phyloP scores from a whole-genome alignment of 2,888 invertebrate genomes.

The Brachypalpus laphriformis region DNA sequence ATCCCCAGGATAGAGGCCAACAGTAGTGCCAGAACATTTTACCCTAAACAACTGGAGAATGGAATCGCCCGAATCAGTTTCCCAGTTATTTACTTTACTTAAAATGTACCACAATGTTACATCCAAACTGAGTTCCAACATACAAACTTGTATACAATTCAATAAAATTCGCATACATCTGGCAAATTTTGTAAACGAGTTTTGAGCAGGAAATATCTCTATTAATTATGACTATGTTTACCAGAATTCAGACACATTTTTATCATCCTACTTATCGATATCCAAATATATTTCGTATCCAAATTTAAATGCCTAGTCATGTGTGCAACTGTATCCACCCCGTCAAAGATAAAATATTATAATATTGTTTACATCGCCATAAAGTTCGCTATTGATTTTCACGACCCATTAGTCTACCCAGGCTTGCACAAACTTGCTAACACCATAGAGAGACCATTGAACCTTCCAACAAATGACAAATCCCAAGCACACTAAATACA shows the following conservation, averaged over 20 bases:
- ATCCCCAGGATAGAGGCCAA: too few relatives aligned
- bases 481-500: too few relatives aligned
- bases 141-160: too few relatives aligned
- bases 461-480: background rate
- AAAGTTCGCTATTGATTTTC: background rate
- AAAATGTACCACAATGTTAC: too few relatives aligned
- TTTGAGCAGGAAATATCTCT: background rate
- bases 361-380: background rate
- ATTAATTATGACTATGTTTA: background rate
- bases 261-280: background rate
- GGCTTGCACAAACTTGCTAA: too few relatives aligned
- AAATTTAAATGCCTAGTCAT: background rate
- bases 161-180: too few relatives aligned
- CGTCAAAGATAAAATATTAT: background rate
- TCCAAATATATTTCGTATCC: background rate
- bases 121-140: too few relatives aligned
- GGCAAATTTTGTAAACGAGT: too few relatives aligned
- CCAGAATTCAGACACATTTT: background rate
- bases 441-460: conserved; percentile 11
- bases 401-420: background rate
- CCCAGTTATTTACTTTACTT: too few relatives aligned
- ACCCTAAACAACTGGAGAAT: too few relatives aligned
- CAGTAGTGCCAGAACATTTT: too few relatives aligned
- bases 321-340: background rate
- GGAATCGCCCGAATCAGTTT: too few relatives aligned